Conservation (phyloP, 2,797 vertebrate genomes). For the Synanceia verrucosa region DNA sequence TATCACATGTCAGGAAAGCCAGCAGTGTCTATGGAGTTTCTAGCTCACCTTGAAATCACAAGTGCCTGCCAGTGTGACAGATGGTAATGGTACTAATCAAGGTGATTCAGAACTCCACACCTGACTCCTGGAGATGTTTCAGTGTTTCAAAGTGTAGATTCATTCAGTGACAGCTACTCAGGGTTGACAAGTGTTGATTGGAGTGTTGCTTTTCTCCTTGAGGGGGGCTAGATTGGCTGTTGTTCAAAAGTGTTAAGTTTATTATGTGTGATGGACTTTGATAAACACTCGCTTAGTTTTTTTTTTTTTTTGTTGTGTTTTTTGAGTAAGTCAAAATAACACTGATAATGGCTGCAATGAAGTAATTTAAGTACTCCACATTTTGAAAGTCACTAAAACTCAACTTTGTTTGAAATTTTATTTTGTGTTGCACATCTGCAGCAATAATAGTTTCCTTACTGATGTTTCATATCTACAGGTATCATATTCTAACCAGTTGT, state of each 20-base stretch:
- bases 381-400: too few species aligned
- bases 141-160: not conserved
- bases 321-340: not conserved
- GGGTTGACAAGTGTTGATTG: slow-evolving; percentile 46
- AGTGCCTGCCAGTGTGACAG: slow-evolving; percentile 60
- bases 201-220: slow-evolving; percentile 39
- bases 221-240: slow-evolving; percentile 28
- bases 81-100: slow-evolving; percentile 48
- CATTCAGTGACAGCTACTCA: slow-evolving; percentile 24
- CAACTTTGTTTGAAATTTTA: not conserved
- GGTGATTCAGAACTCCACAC: slow-evolving; percentile 40
- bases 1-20: slow-evolving; percentile 4
- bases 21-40: slow-evolving; percentile 12
- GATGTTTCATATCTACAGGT: not conserved
- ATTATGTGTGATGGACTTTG: slow-evolving; percentile 20
- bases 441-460: not conserved
- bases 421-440: not conserved
- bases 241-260: slow-evolving; percentile 34
- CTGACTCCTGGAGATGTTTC: not conserved
- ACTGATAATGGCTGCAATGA: not conserved
- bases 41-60: slow-evolving; percentile 46
- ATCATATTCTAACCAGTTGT: not conserved
- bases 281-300: not conserved
- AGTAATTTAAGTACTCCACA: not conserved
- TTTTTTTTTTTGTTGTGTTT: slow-evolving; percentile 6